Evolutionary conservation across 2,797 vertebrate species (phyloP).

Genomic region (Myotis myotis): DNA sequence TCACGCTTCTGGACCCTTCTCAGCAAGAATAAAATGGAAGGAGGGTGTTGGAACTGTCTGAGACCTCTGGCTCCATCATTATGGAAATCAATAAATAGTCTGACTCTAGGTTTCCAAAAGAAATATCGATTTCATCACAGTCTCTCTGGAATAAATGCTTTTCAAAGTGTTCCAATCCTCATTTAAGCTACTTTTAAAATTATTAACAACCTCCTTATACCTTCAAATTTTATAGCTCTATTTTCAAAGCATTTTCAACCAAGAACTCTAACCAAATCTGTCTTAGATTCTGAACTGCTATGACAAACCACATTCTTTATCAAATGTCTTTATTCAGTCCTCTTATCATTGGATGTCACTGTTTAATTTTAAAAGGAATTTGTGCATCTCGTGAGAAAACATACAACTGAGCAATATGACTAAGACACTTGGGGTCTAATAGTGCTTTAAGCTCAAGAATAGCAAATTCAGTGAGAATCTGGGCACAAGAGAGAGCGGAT

Average conservation of each 20-base stretch:
- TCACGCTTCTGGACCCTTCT: neutral
- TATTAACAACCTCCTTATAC: constrained; percentile 25
- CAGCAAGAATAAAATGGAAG: neutral
- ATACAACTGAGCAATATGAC: neutral
- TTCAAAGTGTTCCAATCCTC: constrained; percentile 32
- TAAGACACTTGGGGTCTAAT: neutral
- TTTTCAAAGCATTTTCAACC: constrained; percentile 52
- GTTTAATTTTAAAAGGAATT: constrained; percentile 33
- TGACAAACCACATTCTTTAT: neutral
- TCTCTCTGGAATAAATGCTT: constrained; percentile 41
- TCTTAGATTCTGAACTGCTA: constrained; percentile 44
- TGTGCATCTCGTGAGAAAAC: constrained; percentile 30
- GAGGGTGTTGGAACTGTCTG: neutral
- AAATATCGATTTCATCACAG: constrained; percentile 24
- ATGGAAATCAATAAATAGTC: neutral
- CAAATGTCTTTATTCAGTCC: neutral
- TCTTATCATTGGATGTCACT: constrained; percentile 32
- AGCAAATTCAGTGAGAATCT: neutral
- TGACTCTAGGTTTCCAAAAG: constrained; percentile 42
- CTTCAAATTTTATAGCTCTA: constrained; percentile 30
- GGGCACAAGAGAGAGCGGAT: neutral
- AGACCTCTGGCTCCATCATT: neutral
- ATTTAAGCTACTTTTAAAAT: constrained; percentile 51
- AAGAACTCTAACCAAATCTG: neutral
- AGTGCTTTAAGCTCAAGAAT: neutral